Base-by-base conservation (phyloP, 1,140 invertebrate genomes). In the Atta colombica region DNA sequence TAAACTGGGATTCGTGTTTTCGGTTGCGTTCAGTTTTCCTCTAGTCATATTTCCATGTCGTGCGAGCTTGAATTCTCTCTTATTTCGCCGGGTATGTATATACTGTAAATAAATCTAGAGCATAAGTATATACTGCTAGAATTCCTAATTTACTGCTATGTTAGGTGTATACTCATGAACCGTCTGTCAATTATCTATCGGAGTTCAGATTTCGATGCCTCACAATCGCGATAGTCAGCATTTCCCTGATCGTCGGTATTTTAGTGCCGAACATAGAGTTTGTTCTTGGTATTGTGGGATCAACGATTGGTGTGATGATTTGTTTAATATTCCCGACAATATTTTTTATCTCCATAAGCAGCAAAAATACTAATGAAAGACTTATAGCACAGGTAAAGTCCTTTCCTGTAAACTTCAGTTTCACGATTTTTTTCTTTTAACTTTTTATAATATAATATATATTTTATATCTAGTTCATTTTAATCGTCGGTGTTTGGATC, bases 21-120 rank as follows among this genome's bases (percentile, higher is more conserved):
- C 99, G 0, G 96, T 99, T 58, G 98, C 98, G 25, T 98, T 99
- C 92, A 99, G 98, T 94, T 99, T 99, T 96, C 99, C 99, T 14
- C 96, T 99, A 75, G 98, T 99, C 77, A 98, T 99, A 93, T 99
- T 99, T 95, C 99, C 99, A 12, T 99, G 99, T 94, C 95, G 99
- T 86, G 98, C 98, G 7, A 99, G 98, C 94, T 95, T 99, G 4
- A 98, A 99, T 95, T 99, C 99, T 0, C 96, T 99, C 69, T 93
- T 99, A 0, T 99, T 98, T 94, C 96, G 97, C 93, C 97, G 97
- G 96, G 98, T 99, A 96, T 95, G 93, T 92, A 90, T 85, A 45
- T 45, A 51, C 7, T n/a, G 7, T 21, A 53, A 39, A 28, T 25
- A 12, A 58, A 77, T 72, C 16, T 85, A 16, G 0, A 68, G 14